Conservation (phyloP, 2,797 vertebrate genomes). For the Hyperoplus immaculatus region DNA sequence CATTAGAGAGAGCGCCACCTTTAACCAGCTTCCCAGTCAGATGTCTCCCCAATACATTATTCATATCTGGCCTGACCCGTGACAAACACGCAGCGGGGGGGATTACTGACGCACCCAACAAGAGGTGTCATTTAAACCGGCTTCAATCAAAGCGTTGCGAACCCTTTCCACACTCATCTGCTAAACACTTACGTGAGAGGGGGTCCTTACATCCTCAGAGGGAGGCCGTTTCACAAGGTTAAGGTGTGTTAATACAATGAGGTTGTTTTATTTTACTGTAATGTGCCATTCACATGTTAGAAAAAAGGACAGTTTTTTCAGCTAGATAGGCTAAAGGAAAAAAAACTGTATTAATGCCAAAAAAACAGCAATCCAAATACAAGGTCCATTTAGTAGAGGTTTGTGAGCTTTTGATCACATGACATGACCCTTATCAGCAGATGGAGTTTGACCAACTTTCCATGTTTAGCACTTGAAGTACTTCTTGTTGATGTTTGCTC, state of each 20-base stretch:
- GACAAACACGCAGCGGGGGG: conserved; percentile 66
- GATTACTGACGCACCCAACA: conserved; percentile 63
- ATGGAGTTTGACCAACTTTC: background rate
- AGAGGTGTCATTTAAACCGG: conserved; percentile 69
- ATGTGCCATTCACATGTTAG: background rate
- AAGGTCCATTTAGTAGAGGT: background rate
- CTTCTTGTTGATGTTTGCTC: background rate
- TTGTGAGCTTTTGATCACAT: background rate
- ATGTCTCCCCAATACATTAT: conserved; percentile 79
- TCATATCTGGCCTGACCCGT: conserved; percentile 74
- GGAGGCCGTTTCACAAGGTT: conserved; percentile 6
- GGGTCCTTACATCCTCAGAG: conserved; percentile 16
- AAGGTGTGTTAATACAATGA: conserved; percentile 19
- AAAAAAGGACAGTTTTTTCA: background rate
- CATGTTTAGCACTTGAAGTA: background rate
- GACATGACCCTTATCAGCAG: background rate
- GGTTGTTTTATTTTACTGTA: conserved; percentile 2
- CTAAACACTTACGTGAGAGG: conserved; percentile 36
- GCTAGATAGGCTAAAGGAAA: background rate
- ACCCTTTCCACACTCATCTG: conserved; percentile 45
- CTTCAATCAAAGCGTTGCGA: conserved; percentile 65
- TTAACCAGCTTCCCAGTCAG: conserved; percentile 78
- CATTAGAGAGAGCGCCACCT: conserved; percentile 75
- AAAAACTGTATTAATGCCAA: background rate
- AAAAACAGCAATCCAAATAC: background rate